A percentile compares a stretch with the other conserved stretches of the same genome.
Conservation (phyloP, 2,113 vertebrate genomes). For the Aptenodytes forsteri region DNA sequence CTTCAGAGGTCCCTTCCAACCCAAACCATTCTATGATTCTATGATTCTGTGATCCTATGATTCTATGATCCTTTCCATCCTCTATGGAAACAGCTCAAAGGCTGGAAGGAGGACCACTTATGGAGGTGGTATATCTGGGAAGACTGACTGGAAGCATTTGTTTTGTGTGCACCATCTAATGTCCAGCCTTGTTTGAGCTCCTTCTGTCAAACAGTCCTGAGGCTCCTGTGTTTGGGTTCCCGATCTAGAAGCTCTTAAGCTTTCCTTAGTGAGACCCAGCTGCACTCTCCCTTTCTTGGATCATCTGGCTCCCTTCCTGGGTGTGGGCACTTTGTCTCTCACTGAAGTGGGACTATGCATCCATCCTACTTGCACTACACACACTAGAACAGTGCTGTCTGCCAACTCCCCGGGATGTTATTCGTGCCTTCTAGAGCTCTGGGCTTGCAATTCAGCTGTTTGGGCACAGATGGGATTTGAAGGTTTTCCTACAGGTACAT, state of each 20-base stretch:
- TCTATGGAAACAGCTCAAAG: neutral
- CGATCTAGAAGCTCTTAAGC: neutral
- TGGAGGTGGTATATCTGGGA: neutral
- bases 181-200: neutral
- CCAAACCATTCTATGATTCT: neutral
- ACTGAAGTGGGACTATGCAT: neutral
- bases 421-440: neutral
- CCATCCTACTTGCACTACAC: neutral
- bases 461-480: neutral
- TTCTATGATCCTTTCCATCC: neutral
- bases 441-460: neutral
- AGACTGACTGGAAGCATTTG: neutral
- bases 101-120: neutral
- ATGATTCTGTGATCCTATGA: too few species aligned
- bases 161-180: neutral
- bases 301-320: neutral
- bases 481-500: neutral
- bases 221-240: neutral
- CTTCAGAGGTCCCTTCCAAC: neutral
- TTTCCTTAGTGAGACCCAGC: neutral
- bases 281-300: neutral
- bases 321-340: neutral
- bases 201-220: neutral
- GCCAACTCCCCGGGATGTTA: rapidly evolving
- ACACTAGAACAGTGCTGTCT: neutral